Base-by-base conservation (phyloP, 2,888 invertebrate genomes). In the Entomobrya multifasciata region DNA sequence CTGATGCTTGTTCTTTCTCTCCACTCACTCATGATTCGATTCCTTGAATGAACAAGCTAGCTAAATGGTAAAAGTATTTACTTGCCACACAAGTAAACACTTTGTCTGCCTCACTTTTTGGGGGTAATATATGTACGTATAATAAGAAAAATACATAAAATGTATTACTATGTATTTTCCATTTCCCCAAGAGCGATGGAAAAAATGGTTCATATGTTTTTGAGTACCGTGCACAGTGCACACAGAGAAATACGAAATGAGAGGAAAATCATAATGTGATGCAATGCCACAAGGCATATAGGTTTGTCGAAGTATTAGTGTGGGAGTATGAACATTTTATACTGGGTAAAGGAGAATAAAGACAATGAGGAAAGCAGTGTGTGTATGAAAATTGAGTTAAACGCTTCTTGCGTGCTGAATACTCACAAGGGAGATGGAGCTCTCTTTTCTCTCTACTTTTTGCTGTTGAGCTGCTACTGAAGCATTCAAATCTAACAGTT, bases 381-480 rank as follows among this genome's bases (percentile, higher is more conserved):
- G 77, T 85, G 88, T 88, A 88, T 90, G 89, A 88, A 90, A 90
- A 90, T 90, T 89, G 90, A 90, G 90, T 90, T 90, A 90, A 90
- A 90, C 89, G 90, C 82, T 90, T 87, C 87, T 72, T 70, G 78
- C 85, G 78, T 82, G 88, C 87, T 83, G 87, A 88, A 86, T 80
- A 85, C 88, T 89, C 89, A 85, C 88, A 81, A 78, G 89, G 89
- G 89, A 88, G 55, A 65, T 84, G 83, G n/a, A n/a, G 81, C 62
- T 70, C 87, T 70, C 70, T 77, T 41, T 47, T 36, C 36, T 36
- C 36, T 36, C 36, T 36, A 36, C 36, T 6, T n/a, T n/a, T n/a
- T 6, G 25, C 82, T 47, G n/a, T 49, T 60, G 36, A 57, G 77
- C 60, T 55, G 65, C 36, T 36, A 36, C 36, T 13, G 30, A 60